Evolutionary conservation across 2,888 invertebrate species (phyloP).

Genomic region (Acanthococcus lagerstroemiae): DNA sequence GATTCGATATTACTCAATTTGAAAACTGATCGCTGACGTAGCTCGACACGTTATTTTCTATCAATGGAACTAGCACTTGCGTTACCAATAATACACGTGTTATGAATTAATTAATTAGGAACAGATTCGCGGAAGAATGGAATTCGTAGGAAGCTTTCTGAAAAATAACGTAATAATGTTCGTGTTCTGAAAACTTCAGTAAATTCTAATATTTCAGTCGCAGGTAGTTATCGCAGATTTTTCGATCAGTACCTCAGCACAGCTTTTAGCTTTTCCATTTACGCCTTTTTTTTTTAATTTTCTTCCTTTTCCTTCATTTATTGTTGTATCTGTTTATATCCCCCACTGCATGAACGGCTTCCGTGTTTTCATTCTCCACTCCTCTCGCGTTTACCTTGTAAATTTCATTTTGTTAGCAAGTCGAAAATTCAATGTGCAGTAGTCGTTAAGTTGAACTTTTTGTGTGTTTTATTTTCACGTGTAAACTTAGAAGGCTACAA

Average conservation of each 20-base stretch:
- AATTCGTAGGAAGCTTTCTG: neutral
- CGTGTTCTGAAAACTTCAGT: neutral
- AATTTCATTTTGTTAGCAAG: too few relatives aligned
- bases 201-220: neutral
- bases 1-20: too few relatives aligned
- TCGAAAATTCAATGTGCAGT: too few relatives aligned
- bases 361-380: neutral
- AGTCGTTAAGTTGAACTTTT: too few relatives aligned
- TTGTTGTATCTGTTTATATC: too few relatives aligned
- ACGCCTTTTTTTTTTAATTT: neutral
- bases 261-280: slow-evolving; percentile 20
- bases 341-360: neutral
- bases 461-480: too few relatives aligned
- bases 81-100: slow-evolving; percentile 9
- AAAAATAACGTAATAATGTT: neutral
- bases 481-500: too few relatives aligned
- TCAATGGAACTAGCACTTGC: neutral
- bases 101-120: slow-evolving; percentile 21
- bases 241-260: slow-evolving; percentile 7
- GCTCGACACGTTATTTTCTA: neutral
- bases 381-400: too few relatives aligned
- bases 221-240: neutral
- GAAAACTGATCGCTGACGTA: too few relatives aligned
- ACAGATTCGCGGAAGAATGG: neutral
- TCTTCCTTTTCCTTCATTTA: neutral